Conservation (phyloP, 2,797 vertebrate genomes). For the Acridotheres tristis region DNA sequence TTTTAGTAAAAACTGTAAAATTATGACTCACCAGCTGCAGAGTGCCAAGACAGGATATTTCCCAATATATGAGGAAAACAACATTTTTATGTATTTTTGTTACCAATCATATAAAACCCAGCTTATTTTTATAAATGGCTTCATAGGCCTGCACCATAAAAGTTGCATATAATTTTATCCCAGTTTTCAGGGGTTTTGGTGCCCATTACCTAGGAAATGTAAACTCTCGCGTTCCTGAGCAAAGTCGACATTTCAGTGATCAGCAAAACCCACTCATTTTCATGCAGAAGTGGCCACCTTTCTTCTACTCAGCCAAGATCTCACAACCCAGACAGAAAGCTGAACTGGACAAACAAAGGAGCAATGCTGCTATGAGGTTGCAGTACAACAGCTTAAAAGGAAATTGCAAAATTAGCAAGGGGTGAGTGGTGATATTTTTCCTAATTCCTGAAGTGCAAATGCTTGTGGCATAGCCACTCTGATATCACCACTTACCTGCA, state of each 20-base stretch:
- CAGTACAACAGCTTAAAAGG: not conserved
- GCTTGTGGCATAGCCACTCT: not conserved
- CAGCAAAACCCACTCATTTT: constrained; percentile 36
- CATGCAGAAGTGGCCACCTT: not conserved
- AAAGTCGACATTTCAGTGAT: constrained; percentile 7
- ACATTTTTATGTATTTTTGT: constrained; percentile 61
- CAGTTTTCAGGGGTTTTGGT: constrained; percentile 43
- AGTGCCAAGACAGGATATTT: constrained; percentile 62
- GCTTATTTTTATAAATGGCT: constrained; percentile 62
- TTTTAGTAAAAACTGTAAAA: constrained; percentile 70
- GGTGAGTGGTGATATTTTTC: not conserved
- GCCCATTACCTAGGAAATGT: constrained; percentile 38
- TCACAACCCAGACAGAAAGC: not conserved
- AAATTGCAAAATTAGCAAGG: constrained; percentile 42
- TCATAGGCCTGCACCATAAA: constrained; percentile 41
- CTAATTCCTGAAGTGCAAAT: not conserved
- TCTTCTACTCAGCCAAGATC: not conserved
- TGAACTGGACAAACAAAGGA: not conserved
- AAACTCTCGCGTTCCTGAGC: constrained; percentile 36
- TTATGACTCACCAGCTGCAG: constrained; percentile 55
- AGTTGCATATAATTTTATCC: constrained; percentile 54
- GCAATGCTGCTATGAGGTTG: not conserved
- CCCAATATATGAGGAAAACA: constrained; percentile 50
- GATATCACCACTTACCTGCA: not conserved
- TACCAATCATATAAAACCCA: constrained; percentile 56